A percentile compares a stretch with the other conserved stretches of the same genome.
phyloP scores from a whole-genome alignment of 2,797 vertebrate genomes.

The Limosa lapponica region DNA sequence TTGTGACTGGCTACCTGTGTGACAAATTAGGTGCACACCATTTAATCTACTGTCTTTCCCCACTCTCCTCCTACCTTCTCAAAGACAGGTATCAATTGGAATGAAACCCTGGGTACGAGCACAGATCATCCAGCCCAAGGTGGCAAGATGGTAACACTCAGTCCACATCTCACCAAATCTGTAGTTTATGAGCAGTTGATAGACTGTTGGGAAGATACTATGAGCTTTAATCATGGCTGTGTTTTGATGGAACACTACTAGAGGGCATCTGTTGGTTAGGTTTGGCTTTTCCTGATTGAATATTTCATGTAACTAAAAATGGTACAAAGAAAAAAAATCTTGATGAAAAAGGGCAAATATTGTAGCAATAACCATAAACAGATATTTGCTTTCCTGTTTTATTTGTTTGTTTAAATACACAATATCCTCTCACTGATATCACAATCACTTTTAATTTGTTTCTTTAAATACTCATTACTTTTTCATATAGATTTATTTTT shows the following conservation, averaged over 20 bases:
- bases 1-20: background rate
- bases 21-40: background rate
- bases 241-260: background rate
- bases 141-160: background rate
- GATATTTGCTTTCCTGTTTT: background rate
- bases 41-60: background rate
- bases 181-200: background rate
- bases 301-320: background rate
- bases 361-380: background rate
- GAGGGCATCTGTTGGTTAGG: background rate
- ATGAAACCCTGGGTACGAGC: background rate
- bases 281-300: background rate
- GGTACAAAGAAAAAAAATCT: background rate
- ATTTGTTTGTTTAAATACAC: background rate
- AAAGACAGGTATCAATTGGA: background rate
- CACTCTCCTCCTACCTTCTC: background rate
- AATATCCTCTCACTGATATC: background rate
- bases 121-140: background rate
- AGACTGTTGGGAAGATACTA: background rate
- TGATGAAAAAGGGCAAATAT: background rate
- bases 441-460: background rate
- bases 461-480: background rate
- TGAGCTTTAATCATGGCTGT: background rate
- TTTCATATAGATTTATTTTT: background rate
- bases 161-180: background rate